Conservation (phyloP, 2,888 invertebrate species). For the Agrochola circellaris region DNA sequence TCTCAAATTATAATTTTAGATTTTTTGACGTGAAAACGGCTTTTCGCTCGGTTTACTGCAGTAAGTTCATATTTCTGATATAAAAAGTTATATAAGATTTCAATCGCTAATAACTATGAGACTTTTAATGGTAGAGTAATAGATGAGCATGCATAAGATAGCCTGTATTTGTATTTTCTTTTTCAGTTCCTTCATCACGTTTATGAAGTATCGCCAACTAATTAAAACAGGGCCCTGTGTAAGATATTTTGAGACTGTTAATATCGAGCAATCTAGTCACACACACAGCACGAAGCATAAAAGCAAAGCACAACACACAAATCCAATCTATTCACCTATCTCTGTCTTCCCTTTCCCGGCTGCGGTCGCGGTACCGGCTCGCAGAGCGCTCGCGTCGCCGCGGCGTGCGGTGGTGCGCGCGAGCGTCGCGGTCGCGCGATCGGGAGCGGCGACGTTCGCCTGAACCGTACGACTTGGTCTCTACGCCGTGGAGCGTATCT, state of each 20-base stretch:
- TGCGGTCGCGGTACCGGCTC: slow-evolving; percentile 84
- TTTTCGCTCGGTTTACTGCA: not conserved
- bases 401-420: slow-evolving; percentile 83
- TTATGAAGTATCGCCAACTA: not conserved
- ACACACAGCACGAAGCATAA: slow-evolving; percentile 4
- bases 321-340: slow-evolving; percentile 77
- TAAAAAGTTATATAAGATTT: not conserved
- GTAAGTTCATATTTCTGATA: not conserved
- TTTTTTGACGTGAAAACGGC: not conserved
- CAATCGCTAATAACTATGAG: no score
- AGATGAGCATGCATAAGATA: not conserved
- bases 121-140: not conserved
- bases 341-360: slow-evolving; percentile 85
- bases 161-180: not conserved
- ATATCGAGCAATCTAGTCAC: not conserved
- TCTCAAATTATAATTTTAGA: no score
- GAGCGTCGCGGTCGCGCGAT: slow-evolving; percentile 79
- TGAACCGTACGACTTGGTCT: slow-evolving; percentile 98
- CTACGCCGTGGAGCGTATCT: slow-evolving; percentile 99
- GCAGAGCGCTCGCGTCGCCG: slow-evolving; percentile 85
- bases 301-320: not conserved
- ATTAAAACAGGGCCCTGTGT: not conserved
- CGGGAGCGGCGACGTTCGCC: slow-evolving; percentile 88
- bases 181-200: not conserved
- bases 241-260: not conserved